Evolutionary conservation across 1,140 invertebrate species (phyloP).

Genomic region (Dendroctonus ponderosae): DNA sequence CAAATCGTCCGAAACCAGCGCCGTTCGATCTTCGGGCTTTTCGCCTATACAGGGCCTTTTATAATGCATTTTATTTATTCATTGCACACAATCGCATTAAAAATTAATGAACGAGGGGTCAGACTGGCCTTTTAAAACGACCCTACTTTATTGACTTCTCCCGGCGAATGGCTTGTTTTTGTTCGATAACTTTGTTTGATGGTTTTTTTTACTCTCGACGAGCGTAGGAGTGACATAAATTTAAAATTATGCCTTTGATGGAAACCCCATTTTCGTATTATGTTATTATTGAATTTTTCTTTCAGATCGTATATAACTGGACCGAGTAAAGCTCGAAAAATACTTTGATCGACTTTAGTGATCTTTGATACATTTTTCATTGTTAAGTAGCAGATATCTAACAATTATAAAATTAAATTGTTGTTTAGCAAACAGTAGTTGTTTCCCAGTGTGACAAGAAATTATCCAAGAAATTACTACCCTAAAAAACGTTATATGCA

Average conservation of each 20-base stretch:
- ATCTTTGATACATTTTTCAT: too few species aligned
- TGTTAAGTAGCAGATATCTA: too few species aligned
- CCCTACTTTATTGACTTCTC: slow-evolving; percentile 50
- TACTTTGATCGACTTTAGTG: too few species aligned
- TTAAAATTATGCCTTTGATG: slow-evolving; percentile 45
- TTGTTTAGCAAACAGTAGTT: too few species aligned
- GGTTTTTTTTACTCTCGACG: slow-evolving; percentile 44
- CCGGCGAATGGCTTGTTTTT: slow-evolving; percentile 50
- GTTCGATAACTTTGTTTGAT: slow-evolving; percentile 51
- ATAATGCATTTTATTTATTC: slow-evolving; percentile 52
- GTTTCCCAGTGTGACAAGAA: too few species aligned
- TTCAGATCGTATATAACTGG: background rate
- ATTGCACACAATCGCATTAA: slow-evolving; percentile 52
- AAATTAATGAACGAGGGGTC: slow-evolving; percentile 50
- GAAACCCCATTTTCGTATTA: slow-evolving; percentile 8
- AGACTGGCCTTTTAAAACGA: slow-evolving; percentile 47
- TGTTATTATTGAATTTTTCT: slow-evolving; percentile 1
- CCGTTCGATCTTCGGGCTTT: slow-evolving; percentile 29
- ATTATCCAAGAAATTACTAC: too few species aligned
- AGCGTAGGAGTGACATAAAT: slow-evolving; percentile 47
- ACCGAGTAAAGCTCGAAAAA: background rate
- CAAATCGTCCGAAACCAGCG: slow-evolving; percentile 27
- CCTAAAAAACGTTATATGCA: too few species aligned
- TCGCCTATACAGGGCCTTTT: slow-evolving; percentile 41
- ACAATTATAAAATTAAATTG: too few species aligned